Base-by-base conservation (phyloP, 2,888 invertebrate genomes). In the Diloba caeruleocephala region DNA sequence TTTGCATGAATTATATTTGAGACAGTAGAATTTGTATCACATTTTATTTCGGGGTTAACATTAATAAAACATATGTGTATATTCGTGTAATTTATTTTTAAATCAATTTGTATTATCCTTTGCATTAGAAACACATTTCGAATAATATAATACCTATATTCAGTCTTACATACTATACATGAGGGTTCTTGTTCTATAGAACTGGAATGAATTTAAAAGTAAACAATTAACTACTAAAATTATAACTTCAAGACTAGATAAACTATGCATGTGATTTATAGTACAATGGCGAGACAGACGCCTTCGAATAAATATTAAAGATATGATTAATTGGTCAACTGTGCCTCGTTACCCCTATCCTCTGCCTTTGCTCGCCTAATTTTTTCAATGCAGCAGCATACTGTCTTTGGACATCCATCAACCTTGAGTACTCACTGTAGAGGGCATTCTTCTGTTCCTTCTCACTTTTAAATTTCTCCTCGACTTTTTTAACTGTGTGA, bases 401-500 rank as follows among this genome's bases (percentile, higher is more conserved):
- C 58, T 93, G 92, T 14, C 93, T 72, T 64, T 93, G 92, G 0
- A 94, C 82, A 13, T 92, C 92, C 81, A 93, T 82, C 6, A 94
- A 77, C 6, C 89, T 79, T 1, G 88, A 87, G 64, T 89, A 88
- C 63, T 93, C 93, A 1, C 74, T 76, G 67, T 90, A 84, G 1
- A 94, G 77, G 4, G 73, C 68, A 10, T 84, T 73, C 56, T 92
- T 91, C 28, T 81, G 84, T 42, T 87, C 87, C 55, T 89, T 91
- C 61, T 92, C 92, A 1, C 72, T 78, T 54, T 78, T 83, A 56
- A 88, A 94, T 76, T 95, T 95, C 36, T 89, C 89, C 41, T 94
- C 94, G 48, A 97, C 97, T 91, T 97, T 98, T 25, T 94, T 92
- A 75, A 97, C 96, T 26, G 97, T 98, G 78, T 96, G 96, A 79